These are phyloP conservation scores for Leptobrachium ailaonicum DNA, from an alignment of 2,113 vertebrate genomes.

Conservation along the genomic window DNA sequence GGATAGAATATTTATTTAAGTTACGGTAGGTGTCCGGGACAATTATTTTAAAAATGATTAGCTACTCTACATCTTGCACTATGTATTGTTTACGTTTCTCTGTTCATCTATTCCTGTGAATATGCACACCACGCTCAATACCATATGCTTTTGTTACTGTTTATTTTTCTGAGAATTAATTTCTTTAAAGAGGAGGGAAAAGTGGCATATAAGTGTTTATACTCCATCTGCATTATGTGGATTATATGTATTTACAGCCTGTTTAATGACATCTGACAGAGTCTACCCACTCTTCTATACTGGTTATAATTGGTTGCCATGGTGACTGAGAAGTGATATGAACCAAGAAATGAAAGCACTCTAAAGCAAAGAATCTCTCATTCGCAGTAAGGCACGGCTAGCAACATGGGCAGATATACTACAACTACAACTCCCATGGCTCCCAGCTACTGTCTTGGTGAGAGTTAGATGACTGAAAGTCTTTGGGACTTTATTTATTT, in stretches of 20 bases:
- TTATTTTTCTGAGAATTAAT: background rate
- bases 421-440: background rate
- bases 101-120: too few relatives aligned
- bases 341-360: background rate
- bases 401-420: background rate
- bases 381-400: background rate
- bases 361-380: conserved; percentile 1
- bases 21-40: too few relatives aligned
- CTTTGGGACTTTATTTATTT: too few relatives aligned
- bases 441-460: too few relatives aligned
- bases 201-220: background rate
- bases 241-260: conserved; percentile 5
- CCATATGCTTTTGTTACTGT: background rate
- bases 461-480: too few relatives aligned
- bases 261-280: conserved; percentile 6
- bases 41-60: too few relatives aligned
- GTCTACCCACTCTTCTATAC: background rate
- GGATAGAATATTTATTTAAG: too few relatives aligned
- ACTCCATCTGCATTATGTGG: background rate
- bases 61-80: too few relatives aligned
- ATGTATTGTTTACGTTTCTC: too few relatives aligned
- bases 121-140: too few relatives aligned
- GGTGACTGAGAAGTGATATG: conserved; percentile 22
- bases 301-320: conserved; percentile 30
- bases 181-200: background rate